A percentile compares a stretch with the other conserved stretches of the same genome.
These are phyloP conservation scores for Meiosimyza platycephala DNA, from an alignment of 2,888 invertebrate genomes.

Conservation along the genomic window DNA sequence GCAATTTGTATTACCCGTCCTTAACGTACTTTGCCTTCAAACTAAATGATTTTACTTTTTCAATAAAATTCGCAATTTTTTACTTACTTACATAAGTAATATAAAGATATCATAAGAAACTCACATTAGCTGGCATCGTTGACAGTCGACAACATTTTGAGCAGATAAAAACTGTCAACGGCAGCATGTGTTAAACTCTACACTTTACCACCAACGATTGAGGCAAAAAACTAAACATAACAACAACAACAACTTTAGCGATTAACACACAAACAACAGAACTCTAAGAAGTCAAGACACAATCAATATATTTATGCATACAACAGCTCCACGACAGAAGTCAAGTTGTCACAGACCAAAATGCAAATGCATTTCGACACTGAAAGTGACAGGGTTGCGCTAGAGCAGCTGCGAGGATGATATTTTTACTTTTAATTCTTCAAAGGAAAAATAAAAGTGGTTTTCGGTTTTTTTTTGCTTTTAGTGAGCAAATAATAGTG, in stretches of 20 bases:
- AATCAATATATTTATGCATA: slow-evolving; percentile 6
- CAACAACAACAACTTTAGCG: not conserved
- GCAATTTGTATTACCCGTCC: too few species aligned
- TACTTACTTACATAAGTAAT: too few species aligned
- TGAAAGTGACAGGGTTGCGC: slow-evolving; percentile 32
- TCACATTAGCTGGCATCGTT: slow-evolving; percentile 5
- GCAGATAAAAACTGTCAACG: slow-evolving; percentile 31
- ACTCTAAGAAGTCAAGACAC: not conserved
- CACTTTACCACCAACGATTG: slow-evolving; percentile 3
- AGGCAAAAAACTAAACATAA: not conserved
- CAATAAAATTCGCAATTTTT: too few species aligned
- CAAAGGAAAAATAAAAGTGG: too few species aligned
- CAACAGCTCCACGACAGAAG: not conserved
- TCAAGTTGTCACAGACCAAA: slow-evolving; percentile 4
- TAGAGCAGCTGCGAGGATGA: not conserved
- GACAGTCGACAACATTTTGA: slow-evolving; percentile 18
- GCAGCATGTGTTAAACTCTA: slow-evolving; percentile 25
- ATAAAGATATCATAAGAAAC: not conserved
- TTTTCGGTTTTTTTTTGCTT: too few species aligned
- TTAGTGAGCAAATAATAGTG: too few species aligned
- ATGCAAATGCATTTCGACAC: slow-evolving; percentile 35
- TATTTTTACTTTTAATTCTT: not conserved
- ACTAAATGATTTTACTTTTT: too few species aligned
- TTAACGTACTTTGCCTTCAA: too few species aligned
- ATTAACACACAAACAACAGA: slow-evolving; percentile 1